A percentile compares a stretch with the other conserved stretches of the same genome.
phyloP scores from a whole-genome alignment of 2,113 vertebrate species.

The Neodontobutis hainanensis region DNA sequence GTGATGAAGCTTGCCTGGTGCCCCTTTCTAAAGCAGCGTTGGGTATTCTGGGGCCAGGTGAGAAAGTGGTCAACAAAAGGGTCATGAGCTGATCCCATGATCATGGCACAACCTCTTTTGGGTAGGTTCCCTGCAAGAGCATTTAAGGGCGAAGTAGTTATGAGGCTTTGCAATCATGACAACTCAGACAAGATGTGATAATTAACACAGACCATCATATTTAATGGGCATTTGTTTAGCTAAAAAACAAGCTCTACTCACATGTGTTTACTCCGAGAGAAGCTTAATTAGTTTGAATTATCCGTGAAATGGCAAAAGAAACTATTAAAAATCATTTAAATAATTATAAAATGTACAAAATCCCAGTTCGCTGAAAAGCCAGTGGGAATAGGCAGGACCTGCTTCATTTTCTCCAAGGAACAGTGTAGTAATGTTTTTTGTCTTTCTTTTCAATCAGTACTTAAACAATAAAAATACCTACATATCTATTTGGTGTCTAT shows the following conservation, averaged over 20 bases:
- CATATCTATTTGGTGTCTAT: no score
- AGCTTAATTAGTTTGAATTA: no score
- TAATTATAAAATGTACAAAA: conserved; percentile 14
- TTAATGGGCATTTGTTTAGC: background rate
- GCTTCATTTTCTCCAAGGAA: background rate
- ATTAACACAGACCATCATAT: background rate
- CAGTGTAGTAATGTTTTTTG: background rate
- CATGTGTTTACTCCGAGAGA: background rate
- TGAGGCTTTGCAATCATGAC: background rate
- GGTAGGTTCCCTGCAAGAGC: background rate
- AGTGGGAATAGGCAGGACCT: conserved; percentile 24
- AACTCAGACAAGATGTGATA: background rate
- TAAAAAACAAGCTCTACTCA: background rate
- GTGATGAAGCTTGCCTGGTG: no score
- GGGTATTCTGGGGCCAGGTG: no score
- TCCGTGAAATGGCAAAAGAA: background rate
- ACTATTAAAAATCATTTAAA: conserved; percentile 10
- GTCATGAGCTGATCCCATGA: no score
- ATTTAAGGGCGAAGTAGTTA: background rate
- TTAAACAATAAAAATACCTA: no score
- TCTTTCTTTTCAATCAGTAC: no score
- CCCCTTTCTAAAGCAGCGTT: no score
- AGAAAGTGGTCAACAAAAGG: no score
- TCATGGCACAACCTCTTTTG: no score
- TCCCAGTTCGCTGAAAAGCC: conserved; percentile 13